Conservation (phyloP, 2,797 vertebrate genomes). For the Pangasius mekongensis region DNA sequence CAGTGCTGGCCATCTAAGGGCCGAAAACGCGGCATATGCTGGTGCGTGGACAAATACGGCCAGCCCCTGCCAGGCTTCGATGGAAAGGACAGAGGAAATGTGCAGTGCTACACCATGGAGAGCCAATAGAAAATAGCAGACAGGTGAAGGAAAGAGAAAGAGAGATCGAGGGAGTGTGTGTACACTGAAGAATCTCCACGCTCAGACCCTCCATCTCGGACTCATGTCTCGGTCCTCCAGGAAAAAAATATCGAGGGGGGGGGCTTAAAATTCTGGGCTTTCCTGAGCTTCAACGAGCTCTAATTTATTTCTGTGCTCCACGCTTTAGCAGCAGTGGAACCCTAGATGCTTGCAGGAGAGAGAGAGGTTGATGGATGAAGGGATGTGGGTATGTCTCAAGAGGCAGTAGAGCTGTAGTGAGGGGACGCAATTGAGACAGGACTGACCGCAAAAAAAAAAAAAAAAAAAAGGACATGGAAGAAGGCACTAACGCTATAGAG, state of each 20-base stretch:
- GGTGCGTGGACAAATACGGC: conserved; percentile 97
- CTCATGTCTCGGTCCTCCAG: conserved; percentile 4
- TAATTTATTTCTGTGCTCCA: conserved; percentile 42
- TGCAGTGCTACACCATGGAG: conserved; percentile 82
- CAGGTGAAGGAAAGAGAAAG: neutral
- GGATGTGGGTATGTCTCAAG: conserved; percentile 67
- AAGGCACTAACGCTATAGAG: conserved; percentile 24
- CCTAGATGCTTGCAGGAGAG: conserved; percentile 51
- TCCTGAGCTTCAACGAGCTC: conserved; percentile 24
- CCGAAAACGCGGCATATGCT: conserved; percentile 92
- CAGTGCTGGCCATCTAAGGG: conserved; percentile 96
- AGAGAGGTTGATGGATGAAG: conserved; percentile 58
- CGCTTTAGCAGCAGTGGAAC: conserved; percentile 42
- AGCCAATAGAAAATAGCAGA: conserved; percentile 69
- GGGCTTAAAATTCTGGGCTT: conserved; percentile 23
- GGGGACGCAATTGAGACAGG: conserved; percentile 55
- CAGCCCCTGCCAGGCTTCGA: conserved; percentile 86
- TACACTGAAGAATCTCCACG: conserved; percentile 21
- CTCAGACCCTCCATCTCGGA: conserved; percentile 31
- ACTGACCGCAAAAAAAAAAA: neutral
- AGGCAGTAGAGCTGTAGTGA: conserved; percentile 62
- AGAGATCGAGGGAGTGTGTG: conserved; percentile 42
- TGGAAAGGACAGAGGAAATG: conserved; percentile 81
- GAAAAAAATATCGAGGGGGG: neutral
- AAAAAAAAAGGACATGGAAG: neutral